Conservation (phyloP, 2,797 vertebrate species). For the Myotis planiceps region DNA sequence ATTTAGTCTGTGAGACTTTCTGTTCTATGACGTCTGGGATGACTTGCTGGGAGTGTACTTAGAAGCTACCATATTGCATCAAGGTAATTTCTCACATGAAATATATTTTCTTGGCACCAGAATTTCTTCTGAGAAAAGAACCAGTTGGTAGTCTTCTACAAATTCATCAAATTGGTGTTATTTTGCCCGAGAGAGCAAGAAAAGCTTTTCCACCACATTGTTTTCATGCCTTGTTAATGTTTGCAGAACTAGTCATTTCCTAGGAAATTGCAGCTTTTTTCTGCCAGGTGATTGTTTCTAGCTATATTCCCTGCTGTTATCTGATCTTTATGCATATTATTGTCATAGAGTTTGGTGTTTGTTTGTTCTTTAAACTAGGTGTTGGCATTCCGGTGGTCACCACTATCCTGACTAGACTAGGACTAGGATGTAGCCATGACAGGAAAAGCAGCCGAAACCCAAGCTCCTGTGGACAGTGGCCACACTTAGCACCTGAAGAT, state of each 20-base stretch:
- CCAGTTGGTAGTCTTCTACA: background rate
- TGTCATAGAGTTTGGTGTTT: background rate
- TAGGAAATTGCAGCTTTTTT: background rate
- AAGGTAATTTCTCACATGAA: background rate
- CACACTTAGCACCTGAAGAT: background rate
- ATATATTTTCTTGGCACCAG: background rate
- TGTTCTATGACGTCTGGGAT: background rate
- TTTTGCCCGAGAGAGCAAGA: background rate
- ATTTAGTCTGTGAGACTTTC: background rate
- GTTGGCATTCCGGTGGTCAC: background rate
- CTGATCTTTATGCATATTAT: background rate
- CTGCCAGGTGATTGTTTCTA: background rate
- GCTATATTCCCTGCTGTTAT: background rate
- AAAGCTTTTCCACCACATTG: background rate
- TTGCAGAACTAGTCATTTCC: conserved; percentile 21
- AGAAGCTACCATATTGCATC: background rate
- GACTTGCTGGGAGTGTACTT: background rate
- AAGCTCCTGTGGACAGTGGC: rapidly evolving
- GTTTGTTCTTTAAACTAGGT: background rate
- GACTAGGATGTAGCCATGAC: background rate
- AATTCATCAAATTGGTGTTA: background rate
- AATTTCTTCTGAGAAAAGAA: conserved; percentile 29
- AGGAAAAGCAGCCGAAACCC: background rate
- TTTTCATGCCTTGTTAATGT: background rate
- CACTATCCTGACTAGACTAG: background rate